Evolutionary conservation across 2,113 vertebrate genomes (phyloP).

Genomic region (Cathartes aura): DNA sequence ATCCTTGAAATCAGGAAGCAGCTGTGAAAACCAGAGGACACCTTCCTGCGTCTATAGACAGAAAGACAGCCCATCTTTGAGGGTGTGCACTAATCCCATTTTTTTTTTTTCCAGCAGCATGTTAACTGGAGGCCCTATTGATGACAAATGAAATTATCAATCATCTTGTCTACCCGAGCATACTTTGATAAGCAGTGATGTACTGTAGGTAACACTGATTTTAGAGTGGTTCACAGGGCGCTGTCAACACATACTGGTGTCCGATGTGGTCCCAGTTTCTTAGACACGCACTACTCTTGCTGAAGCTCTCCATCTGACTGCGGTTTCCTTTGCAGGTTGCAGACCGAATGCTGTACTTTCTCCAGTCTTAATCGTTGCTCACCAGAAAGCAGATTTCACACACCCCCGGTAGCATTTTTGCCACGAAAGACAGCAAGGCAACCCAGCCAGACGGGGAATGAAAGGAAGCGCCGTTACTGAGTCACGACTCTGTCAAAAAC

Average conservation of each 20-base stretch:
- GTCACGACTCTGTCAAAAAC: neutral
- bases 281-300: rapidly evolving
- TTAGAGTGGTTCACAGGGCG: neutral
- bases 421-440: neutral
- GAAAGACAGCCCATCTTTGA: neutral
- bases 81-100: neutral
- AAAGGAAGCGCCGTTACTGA: neutral
- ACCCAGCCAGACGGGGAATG: neutral
- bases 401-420: neutral
- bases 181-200: neutral
- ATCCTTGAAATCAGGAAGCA: neutral
- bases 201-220: neutral
- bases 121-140: neutral
- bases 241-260: too few relatives aligned
- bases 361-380: neutral
- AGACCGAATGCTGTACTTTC: neutral
- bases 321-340: neutral
- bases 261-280: neutral
- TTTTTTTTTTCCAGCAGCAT: neutral
- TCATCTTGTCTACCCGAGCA: neutral
- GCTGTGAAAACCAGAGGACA: neutral
- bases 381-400: neutral
- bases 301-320: neutral
- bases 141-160: neutral
- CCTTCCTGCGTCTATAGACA: neutral